A percentile compares a stretch with the other conserved stretches of the same genome.
Conservation (phyloP, 2,888 invertebrate species). For the Ptycholaimellus sp. region DNA sequence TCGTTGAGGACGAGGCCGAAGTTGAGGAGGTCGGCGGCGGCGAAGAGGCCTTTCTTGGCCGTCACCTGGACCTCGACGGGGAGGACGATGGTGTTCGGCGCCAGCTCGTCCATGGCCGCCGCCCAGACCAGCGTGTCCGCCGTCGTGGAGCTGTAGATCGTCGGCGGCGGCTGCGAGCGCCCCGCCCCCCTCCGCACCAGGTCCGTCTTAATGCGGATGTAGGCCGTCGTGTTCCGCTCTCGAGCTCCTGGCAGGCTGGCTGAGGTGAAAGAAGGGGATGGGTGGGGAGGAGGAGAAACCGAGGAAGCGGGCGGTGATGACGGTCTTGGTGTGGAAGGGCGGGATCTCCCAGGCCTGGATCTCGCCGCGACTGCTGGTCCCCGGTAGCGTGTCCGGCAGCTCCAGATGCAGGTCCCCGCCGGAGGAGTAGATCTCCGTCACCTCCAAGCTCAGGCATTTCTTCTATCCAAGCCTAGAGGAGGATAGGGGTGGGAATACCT, state of each 20-base stretch:
- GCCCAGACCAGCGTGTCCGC: no score
- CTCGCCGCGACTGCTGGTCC: neutral
- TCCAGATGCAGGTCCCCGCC: conserved; percentile 69
- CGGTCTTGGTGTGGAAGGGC: conserved; percentile 58
- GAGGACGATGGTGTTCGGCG: conserved; percentile 7
- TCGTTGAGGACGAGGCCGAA: conserved; percentile 53
- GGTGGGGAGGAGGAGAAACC: conserved; percentile 54
- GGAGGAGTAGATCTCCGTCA: conserved; percentile 40
- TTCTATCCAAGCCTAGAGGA: conserved; percentile 3
- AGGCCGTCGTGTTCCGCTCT: conserved; percentile 50
- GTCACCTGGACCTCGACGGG: conserved; percentile 12
- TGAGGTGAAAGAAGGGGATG: conserved; percentile 60
- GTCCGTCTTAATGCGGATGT: conserved; percentile 51
- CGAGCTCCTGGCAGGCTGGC: conserved; percentile 42
- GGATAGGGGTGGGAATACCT: no score
- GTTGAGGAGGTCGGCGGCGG: conserved; percentile 50
- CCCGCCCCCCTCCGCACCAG: conserved; percentile 16
- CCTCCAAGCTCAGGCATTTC: conserved; percentile 1
- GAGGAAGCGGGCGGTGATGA: conserved; percentile 59
- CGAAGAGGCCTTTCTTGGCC: conserved; percentile 42
- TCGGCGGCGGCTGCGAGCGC: neutral
- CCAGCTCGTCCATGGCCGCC: conserved; percentile 4
- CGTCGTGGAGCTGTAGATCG: conserved; percentile 1
- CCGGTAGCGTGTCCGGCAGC: conserved; percentile 36
- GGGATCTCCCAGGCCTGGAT: conserved; percentile 41